Evolutionary conservation across 2,113 vertebrate genomes (phyloP), one percentile per base, ranked within the genome.

Genomic region (Amazona guildingii): DNA sequence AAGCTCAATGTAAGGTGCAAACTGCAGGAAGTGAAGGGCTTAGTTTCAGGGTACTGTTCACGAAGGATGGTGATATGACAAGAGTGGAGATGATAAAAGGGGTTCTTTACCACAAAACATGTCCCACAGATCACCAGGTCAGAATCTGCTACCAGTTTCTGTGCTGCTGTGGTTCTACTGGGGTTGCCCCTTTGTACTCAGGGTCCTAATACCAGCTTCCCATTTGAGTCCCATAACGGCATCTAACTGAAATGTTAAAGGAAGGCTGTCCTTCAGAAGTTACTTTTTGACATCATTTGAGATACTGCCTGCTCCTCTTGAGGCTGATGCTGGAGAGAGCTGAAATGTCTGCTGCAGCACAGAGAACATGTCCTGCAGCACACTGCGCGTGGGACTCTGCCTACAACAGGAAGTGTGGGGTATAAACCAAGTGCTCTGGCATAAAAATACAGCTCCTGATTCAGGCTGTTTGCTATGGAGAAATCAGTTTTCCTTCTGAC

Each of bases 21-120:
- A 19, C 51, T 74, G 55, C 27, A 68, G 64, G 46, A 87, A 68
- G 15, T 29, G 48, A 41, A 95, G 90, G 90, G 95, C 96, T 97
- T 93, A 88, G 31, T 83, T 97, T 97, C 73, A 41, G 52, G 15
- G 11, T 55, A 33, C 43, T 51, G 23, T 49, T 95, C 37, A 23
- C 25, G n/a, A 54, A 13, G 28, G 52, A 69, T 11, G 6, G 2
- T 80, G 67, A 5, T 11, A 2, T 78, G 61, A 18, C 39, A 33
- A 9, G 54, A 88, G 14, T 5, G 19, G 11, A 75, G 48, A n/a
- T 1, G 7, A 14, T n/a, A 69, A 69, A 83, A 43, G 37, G 20
- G 29, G 48, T 84, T 77, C 18, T 52, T 54, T 67, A 12, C 49
- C 10, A 2, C 68, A 39, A 51, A 61, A 51, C 9, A 9, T 4